Evolutionary conservation across 2,888 invertebrate species (phyloP).

Genomic region (Lasioglossum calceatum): DNA sequence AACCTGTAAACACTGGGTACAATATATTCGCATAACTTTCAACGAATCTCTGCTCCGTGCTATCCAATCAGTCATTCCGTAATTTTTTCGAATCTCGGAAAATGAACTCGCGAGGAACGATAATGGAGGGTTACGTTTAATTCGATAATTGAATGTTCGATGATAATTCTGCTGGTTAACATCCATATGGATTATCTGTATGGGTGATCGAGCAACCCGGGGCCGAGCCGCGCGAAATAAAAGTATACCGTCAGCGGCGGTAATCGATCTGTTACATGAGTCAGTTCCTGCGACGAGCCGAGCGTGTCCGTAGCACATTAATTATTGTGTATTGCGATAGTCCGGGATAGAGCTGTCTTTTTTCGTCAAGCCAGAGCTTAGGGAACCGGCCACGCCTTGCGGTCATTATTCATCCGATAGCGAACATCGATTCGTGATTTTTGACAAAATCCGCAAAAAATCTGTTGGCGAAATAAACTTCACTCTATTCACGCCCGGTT

Average conservation of each 20-base stretch:
- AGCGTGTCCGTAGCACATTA: constrained; percentile 66
- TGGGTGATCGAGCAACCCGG: constrained; percentile 1
- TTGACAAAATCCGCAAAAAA: neutral
- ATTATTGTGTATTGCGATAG: constrained; percentile 55
- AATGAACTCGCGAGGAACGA: neutral
- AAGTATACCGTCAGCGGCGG: constrained; percentile 29
- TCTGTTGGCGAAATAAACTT: neutral
- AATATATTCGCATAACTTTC: constrained; percentile 6
- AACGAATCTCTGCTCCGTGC: neutral
- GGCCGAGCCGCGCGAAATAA: constrained; percentile 4
- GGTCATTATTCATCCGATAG: constrained; percentile 55
- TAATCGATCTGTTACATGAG: constrained; percentile 60
- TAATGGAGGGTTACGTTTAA: constrained; percentile 6
- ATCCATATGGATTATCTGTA: constrained; percentile 13
- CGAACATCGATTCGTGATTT: constrained; percentile 24
- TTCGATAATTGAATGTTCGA: constrained; percentile 1
- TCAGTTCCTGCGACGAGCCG: constrained; percentile 56
- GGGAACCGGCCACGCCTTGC: constrained; percentile 39
- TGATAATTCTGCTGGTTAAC: constrained; percentile 1
- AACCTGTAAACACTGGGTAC: neutral
- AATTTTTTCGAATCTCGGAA: neutral
- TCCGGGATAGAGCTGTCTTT: constrained; percentile 8
- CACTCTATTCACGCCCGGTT: neutral
- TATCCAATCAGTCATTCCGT: neutral
- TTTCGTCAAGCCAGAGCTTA: constrained; percentile 43